Conservation (phyloP, 1,140 invertebrate genomes). For the Rhizoglyphus robini region DNA sequence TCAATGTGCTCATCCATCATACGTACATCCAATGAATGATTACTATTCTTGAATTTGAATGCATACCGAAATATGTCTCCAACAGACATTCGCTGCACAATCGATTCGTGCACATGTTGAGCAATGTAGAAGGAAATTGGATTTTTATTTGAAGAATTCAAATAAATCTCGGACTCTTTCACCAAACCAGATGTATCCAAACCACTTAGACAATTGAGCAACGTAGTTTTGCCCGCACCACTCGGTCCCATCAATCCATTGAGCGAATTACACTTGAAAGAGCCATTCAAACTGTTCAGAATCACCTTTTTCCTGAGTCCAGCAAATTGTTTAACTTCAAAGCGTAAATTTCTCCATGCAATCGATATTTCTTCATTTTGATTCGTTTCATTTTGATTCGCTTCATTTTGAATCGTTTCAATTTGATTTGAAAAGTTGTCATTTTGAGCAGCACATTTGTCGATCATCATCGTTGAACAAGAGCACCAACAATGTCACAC, state of each 20-base stretch:
- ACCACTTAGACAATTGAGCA: constrained; percentile 20
- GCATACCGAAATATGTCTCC: background rate
- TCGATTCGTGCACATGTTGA: background rate
- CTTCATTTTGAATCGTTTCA: too few species aligned
- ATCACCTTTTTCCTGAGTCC: background rate
- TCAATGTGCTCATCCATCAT: background rate
- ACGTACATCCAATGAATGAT: too few species aligned
- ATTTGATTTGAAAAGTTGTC: too few species aligned
- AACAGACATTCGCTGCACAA: background rate
- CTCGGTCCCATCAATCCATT: constrained; percentile 25
- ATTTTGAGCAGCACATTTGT: too few species aligned
- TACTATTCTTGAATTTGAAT: background rate
- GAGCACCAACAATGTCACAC: too few species aligned
- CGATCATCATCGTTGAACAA: too few species aligned
- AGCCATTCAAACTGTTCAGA: constrained; percentile 13
- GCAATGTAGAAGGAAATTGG: background rate
- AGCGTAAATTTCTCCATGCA: background rate
- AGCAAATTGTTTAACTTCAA: background rate
- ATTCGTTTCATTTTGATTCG: too few species aligned
- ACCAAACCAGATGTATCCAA: background rate
- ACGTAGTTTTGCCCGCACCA: constrained; percentile 28
- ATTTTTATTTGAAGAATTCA: background rate
- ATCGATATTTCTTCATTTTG: background rate
- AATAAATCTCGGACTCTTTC: background rate
- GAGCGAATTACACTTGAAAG: background rate